Conservation (phyloP, 2,113 vertebrate genomes). For the Myrmophylax atrothorax region DNA sequence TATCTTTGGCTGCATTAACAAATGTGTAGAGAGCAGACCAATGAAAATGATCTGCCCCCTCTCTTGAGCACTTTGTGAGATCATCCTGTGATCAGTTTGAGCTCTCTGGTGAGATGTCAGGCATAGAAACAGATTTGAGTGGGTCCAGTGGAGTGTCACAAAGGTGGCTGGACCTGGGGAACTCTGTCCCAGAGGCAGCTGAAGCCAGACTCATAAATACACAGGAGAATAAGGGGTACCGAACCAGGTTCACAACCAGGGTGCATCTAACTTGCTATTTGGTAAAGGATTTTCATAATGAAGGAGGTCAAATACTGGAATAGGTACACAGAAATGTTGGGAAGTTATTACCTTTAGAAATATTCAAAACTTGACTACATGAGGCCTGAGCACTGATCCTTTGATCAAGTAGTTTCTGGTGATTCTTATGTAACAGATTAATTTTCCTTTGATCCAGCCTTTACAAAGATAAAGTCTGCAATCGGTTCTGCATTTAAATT, state of each 20-base stretch:
- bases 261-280: not conserved
- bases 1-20: fast-evolving
- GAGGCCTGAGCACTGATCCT: not conserved
- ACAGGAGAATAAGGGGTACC: not conserved
- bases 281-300: not conserved
- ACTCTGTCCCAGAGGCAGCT: not conserved
- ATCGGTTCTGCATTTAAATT: slow-evolving; percentile 14
- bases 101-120: not conserved
- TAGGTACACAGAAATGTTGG: not conserved
- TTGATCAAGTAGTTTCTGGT: not conserved
- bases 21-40: not conserved
- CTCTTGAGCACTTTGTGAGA: not conserved
- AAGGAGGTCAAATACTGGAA: not conserved
- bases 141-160: not conserved
- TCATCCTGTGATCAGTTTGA: too few species aligned
- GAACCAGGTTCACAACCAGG: not conserved
- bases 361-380: not conserved
- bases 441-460: slow-evolving; percentile 25
- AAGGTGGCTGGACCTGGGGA: not conserved
- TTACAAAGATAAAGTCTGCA: not conserved
- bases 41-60: not conserved
- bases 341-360: not conserved
- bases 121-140: not conserved
- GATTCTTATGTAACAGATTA: not conserved
- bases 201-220: not conserved